Base-by-base conservation (phyloP, 1,140 invertebrate species). In the Zophobas morio region DNA sequence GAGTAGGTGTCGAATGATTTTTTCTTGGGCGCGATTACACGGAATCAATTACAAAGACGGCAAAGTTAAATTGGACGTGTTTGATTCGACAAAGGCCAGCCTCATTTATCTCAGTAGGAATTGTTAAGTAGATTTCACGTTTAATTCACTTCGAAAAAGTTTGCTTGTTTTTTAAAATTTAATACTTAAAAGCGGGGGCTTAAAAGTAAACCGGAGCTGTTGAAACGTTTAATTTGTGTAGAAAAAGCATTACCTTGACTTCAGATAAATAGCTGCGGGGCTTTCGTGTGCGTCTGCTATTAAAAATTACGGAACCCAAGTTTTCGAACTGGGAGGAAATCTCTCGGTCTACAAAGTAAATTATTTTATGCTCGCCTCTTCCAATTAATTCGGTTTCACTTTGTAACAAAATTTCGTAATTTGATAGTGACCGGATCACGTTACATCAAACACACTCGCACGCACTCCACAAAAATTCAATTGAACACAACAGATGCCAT, bases 191-290 rank as follows among this genome's bases (percentile, higher is more conserved):
- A 37, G 60, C 6, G 8, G 3, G 42, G 20, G 20, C 20, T 20
- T 20, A 20, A 46, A 46, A 46, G 42, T 46, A 46, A 46, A 46
- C 42, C 35, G 34, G 39, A 66, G 39, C 60, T 66, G 60, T 66
- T 42, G 60, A 66, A 66, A 66, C 39, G n/a, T 66, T 66, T 66
- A 66, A 66, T 66, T 66, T 66, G 60, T 42, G 60, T 46, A 40
- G 39, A 66, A 66, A 66, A 66, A 66, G 60, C 39, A 66, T 66
- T 66, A 66, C 60, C 60, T 66, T 66, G 60, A 66, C 37, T 66
- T n/a, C 1, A 32, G 39, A 66, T 66, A 66, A 66, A 66, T 66
- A 66, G 60, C 60, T 46, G 8, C 36, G 8, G 60, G 60, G 60
- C 1, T 32, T 63, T 66, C 60, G 60, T 42, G 60, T 42, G 39